Evolutionary conservation across 1,140 invertebrate genomes (phyloP).

Genomic region (Sycophila sp.): DNA sequence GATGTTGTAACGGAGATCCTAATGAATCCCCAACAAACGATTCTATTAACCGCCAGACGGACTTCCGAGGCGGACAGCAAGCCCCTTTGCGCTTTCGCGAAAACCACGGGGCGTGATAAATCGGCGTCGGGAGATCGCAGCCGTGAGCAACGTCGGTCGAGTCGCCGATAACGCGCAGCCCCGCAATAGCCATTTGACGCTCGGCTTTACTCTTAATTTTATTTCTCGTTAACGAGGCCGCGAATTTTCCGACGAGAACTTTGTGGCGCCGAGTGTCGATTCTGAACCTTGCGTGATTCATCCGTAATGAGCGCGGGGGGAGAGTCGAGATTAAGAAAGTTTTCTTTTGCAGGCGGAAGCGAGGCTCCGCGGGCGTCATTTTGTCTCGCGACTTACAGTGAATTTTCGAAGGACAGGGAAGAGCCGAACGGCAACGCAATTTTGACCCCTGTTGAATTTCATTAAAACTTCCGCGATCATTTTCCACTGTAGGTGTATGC

Average conservation of each 20-base stretch:
- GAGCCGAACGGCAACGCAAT: conserved; percentile 1
- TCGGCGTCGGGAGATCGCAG: too few relatives aligned
- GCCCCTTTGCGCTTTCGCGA: neutral
- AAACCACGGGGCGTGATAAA: too few relatives aligned
- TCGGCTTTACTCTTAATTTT: neutral
- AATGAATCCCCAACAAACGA: too few relatives aligned
- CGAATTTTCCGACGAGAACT: neutral
- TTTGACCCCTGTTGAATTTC: conserved; percentile 18
- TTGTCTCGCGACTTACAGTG: neutral
- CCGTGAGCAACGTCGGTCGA: too few relatives aligned
- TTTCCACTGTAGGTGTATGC: neutral
- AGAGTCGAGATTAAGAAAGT: conserved; percentile 31
- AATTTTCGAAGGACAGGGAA: conserved; percentile 7
- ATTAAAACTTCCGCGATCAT: conserved; percentile 19
- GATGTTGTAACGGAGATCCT: too few relatives aligned
- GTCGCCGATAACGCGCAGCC: too few relatives aligned
- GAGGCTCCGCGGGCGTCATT: neutral
- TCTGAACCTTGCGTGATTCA: conserved; percentile 18
- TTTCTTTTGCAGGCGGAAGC: conserved; percentile 25
- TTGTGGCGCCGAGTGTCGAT: too few relatives aligned
- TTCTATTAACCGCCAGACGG: too few relatives aligned
- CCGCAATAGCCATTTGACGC: too few relatives aligned
- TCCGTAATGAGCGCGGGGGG: conserved; percentile 1
- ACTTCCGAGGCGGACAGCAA: too few relatives aligned
- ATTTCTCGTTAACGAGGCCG: neutral